Percentiles rank a stretch among this genome's conserved stretches.
Evolutionary conservation across 1,140 invertebrate genomes (phyloP).

Genomic region (Pseudomyrmex flavicornis): DNA sequence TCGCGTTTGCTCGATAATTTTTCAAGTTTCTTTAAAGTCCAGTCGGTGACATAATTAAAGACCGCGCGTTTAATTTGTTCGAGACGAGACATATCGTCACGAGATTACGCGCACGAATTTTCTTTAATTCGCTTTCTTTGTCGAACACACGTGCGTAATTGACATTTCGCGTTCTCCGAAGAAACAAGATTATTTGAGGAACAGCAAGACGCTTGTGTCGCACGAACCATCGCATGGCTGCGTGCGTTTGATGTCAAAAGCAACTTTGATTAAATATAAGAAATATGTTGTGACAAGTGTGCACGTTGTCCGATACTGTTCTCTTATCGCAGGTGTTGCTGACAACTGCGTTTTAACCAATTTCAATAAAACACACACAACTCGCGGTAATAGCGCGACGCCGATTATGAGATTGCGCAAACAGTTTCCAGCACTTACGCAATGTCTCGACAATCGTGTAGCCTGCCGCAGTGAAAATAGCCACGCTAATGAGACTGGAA

Average conservation of each 20-base stretch:
- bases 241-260: neutral
- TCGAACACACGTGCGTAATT: constrained; percentile 10
- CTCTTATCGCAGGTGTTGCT: neutral
- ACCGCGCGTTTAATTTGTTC: neutral
- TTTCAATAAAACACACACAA: too few relatives aligned
- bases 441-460: constrained; percentile 19
- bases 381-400: too few relatives aligned
- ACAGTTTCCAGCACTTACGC: neutral
- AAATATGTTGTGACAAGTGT: neutral
- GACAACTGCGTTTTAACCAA: neutral
- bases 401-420: neutral
- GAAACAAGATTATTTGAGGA: constrained; percentile 7
- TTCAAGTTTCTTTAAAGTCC: constrained; percentile 2
- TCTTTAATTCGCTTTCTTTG: constrained; percentile 7
- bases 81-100: neutral
- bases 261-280: neutral
- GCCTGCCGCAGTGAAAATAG: neutral
- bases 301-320: neutral
- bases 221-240: constrained; percentile 21
- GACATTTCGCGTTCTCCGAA: neutral
- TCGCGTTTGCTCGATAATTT: neutral
- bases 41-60: neutral
- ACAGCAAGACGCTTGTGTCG: constrained; percentile 25
- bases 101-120: constrained; percentile 14
- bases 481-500: constrained; percentile 4